Conservation (phyloP, 2,797 vertebrate genomes). For the Catharus ustulatus region DNA sequence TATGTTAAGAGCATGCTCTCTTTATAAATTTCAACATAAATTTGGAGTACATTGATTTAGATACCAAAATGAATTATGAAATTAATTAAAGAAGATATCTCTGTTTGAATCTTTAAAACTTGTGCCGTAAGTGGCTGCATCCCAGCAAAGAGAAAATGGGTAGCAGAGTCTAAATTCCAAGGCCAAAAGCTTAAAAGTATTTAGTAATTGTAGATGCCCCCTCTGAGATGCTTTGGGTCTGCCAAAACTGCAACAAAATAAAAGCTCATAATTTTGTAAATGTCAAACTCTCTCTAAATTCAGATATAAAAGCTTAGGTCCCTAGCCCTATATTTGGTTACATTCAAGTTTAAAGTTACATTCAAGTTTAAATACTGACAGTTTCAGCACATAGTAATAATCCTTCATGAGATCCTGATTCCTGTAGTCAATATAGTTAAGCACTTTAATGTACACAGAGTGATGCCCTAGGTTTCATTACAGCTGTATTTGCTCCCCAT, state of each 20-base stretch:
- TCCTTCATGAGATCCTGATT: neutral
- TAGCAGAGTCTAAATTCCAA: neutral
- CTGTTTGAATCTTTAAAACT: neutral
- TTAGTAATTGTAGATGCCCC: neutral
- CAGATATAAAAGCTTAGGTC: neutral
- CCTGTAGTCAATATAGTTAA: neutral
- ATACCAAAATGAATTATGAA: neutral
- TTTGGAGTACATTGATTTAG: neutral
- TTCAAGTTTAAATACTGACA: neutral
- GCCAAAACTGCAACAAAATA: neutral
- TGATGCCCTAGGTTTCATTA: neutral
- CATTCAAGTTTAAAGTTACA: neutral
- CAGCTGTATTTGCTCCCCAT: neutral
- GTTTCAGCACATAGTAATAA: neutral
- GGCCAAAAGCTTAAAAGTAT: neutral
- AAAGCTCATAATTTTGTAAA: conserved; percentile 10
- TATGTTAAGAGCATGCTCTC: neutral
- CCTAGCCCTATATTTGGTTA: neutral
- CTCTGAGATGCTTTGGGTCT: neutral
- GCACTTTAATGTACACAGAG: neutral
- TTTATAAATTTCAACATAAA: neutral
- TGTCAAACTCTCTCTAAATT: neutral
- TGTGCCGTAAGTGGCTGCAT: neutral
- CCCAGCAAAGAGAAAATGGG: neutral
- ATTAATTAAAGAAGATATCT: neutral